Evolutionary conservation across 1,140 invertebrate genomes (phyloP), one percentile per base, ranked within the genome.

Genomic region (Drosophila novamexicana): DNA sequence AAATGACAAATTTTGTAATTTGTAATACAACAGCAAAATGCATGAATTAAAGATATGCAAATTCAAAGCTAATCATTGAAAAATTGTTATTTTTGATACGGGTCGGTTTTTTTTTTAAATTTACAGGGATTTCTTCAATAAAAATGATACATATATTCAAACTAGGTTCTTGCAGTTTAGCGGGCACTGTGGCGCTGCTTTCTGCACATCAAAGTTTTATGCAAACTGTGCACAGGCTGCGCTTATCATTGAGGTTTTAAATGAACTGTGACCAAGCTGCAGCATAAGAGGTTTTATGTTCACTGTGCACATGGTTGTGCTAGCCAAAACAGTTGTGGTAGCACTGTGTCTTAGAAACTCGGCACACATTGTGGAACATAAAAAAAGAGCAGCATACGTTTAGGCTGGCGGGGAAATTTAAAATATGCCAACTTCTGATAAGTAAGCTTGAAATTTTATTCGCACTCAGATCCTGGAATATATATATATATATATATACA

Each of bases 401-500:
- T 42, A n/a, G 54, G 56, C 64, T 12, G 36, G 29, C 34, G 2
- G 5, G 8, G 3, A 42, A 45, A 45, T 36, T 6, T n/a, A 9
- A 18, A 22, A 39, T 5, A 34, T 16, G 1, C 12, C 0, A 2
- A 36, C n/a, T 45, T 6, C 22, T 14, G 6, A 36, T 53, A 14
- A 52, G 36, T 42, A 57, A 40, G 63, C 16, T 50, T 50, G 68
- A 45, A 56, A 16, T 40, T 67, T 52, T 44, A 63, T 68, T 86
- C 68, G 63, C 53, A 66, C 49, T 45, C 47, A 44, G 53, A 78
- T 54, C 56, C 69, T 63, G 64, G 68, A 80, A 80, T 74, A 85
- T 85, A 69, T 62, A 61, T 68, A 9, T 53, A 16, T 63, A 68
- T 84, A 84, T 77, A 84, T 84, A 72, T 71, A 58, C 66, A 22